Evolutionary conservation across 2,888 invertebrate genomes (phyloP).

Genomic region (Chrysina gloriosa): DNA sequence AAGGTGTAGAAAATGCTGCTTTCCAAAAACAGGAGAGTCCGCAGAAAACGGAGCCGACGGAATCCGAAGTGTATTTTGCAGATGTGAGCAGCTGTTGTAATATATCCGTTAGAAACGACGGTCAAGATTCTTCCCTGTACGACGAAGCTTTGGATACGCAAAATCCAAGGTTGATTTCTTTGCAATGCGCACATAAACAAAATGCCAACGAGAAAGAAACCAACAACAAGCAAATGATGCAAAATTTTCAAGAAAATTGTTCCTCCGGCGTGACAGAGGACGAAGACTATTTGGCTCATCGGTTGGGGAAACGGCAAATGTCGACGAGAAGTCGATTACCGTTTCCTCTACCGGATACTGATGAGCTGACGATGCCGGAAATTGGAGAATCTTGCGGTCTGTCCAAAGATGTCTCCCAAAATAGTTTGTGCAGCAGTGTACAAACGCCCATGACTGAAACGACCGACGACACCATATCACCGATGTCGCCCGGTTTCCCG

Average conservation of each 20-base stretch:
- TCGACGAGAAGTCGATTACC: slow-evolving; percentile 72
- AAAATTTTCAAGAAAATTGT: slow-evolving; percentile 59
- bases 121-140: slow-evolving; percentile 70
- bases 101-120: slow-evolving; percentile 72
- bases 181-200: slow-evolving; percentile 62
- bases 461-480: slow-evolving; percentile 62
- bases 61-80: slow-evolving; percentile 87
- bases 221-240: slow-evolving; percentile 52
- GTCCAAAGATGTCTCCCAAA: slow-evolving; percentile 61
- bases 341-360: slow-evolving; percentile 65
- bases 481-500: slow-evolving; percentile 53
- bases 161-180: slow-evolving; percentile 59
- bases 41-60: slow-evolving; percentile 72
- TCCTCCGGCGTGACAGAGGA: slow-evolving; percentile 62
- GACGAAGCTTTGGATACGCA: slow-evolving; percentile 68
- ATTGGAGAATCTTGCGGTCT: slow-evolving; percentile 47
- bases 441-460: slow-evolving; percentile 64
- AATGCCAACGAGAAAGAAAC: slow-evolving; percentile 56
- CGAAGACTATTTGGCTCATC: slow-evolving; percentile 71
- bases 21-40: slow-evolving; percentile 79
- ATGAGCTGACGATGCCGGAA: slow-evolving; percentile 55
- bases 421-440: slow-evolving; percentile 61
- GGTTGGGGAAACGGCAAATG: slow-evolving; percentile 70
- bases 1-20: slow-evolving; percentile 81
- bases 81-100: slow-evolving; percentile 88